Base-by-base conservation (phyloP, 2,888 invertebrate species). In the Netelia virgata region DNA sequence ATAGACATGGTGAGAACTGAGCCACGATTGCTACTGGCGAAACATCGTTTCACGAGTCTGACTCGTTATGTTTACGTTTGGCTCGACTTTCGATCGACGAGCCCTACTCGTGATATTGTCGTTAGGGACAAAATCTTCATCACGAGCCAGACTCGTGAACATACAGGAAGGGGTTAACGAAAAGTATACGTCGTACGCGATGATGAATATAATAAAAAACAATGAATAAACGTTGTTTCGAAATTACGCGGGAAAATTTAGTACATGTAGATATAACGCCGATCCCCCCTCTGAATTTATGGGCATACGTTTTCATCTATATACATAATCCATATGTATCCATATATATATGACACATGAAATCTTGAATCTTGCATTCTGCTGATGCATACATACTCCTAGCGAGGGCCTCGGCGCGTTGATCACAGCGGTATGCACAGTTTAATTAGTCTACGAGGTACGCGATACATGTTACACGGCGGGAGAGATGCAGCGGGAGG, bases 381-480 rank as follows among this genome's bases (percentile, higher is more conserved):
- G 82, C 85, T 85, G 85, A 85, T 82, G 82, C 82, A 28, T 73
- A 82, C 55, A 66, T 72, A 73, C 18, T 53, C 64, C 66, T 57
- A 57, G 64, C 18, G 72, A 79, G 82, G 64, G 81, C 43, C 59
- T 55, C 50, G 74, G 64, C 68, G 41, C 61, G 59, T 72, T 69
- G 70, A 76, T 79, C 79, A 79, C 66, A 70, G 82, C 66, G 79
- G 75, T 85, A 85, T 85, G 85, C 82, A 85, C 85, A 79, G 82
- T 85, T 85, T 85, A 85, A 85, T 85, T 85, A 85, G 85, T 79
- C 82, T 75, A 72, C 82, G 85, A 82, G 82, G 77, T 57, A 66
- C 47, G 57, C 77, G 55, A 75, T 72, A 75, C 75, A 79, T 23
- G 61, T 57, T 61, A 66, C 47, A 57, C 23, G 61, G 3, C 9